These are phyloP conservation scores for Saccopteryx leptura DNA, from an alignment of 2,113 vertebrate genomes.

Conservation along the genomic window DNA sequence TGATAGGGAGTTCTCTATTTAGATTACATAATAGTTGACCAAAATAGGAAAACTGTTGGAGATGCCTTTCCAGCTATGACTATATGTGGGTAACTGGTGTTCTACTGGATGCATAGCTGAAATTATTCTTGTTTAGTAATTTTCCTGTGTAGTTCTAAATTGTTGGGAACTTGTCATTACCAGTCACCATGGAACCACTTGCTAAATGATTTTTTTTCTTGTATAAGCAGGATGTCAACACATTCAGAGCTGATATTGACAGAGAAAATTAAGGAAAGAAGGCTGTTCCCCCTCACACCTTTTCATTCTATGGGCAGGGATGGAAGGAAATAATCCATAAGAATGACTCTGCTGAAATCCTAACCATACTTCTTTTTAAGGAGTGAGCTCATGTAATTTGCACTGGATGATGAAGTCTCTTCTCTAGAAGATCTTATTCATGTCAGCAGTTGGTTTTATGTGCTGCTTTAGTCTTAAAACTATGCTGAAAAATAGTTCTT, in stretches of 20 bases:
- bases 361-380: neutral
- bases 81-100: neutral
- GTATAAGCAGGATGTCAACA: neutral
- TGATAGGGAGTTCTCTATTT: neutral
- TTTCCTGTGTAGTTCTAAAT: neutral
- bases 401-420: neutral
- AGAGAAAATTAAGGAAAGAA: neutral
- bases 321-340: neutral
- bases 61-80: neutral
- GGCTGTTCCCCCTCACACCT: neutral
- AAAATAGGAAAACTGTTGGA: slow-evolving; percentile 18
- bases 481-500: slow-evolving; percentile 20
- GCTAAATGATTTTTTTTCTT: neutral
- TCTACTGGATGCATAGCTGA: neutral
- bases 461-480: neutral
- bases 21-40: neutral
- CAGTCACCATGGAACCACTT: neutral
- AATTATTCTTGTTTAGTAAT: neutral
- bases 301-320: neutral
- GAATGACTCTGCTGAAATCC: neutral
- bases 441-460: neutral
- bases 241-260: neutral
- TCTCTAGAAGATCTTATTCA: neutral
- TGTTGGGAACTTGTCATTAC: neutral
- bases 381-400: neutral